phyloP scores from a whole-genome alignment of 2,888 invertebrate genomes.

The Anticlea derivata region DNA sequence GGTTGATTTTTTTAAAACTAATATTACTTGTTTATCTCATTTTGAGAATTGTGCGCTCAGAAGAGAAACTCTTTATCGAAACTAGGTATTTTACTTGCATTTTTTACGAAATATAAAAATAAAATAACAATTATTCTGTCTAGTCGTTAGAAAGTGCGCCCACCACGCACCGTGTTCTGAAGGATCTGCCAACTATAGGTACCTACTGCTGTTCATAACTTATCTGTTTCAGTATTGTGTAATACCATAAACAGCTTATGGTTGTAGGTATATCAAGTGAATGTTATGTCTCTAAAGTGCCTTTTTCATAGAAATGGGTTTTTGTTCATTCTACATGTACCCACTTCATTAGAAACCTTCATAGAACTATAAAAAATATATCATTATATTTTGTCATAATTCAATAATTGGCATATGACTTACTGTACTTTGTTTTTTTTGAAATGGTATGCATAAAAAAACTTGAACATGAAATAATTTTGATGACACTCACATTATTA shows the following conservation, averaged over 20 bases:
- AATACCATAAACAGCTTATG: conserved; percentile 24
- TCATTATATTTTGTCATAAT: background rate
- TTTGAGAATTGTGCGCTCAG: no score
- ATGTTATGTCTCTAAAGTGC: conserved; percentile 13
- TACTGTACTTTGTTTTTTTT: no score
- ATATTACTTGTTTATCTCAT: no score
- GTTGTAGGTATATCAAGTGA: conserved; percentile 5
- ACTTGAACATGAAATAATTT: background rate
- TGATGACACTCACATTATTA: background rate
- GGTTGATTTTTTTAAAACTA: no score
- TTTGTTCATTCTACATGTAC: conserved; percentile 1
- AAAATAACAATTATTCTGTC: conserved; percentile 13
- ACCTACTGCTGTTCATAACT: conserved; percentile 41
- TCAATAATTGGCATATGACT: no score
- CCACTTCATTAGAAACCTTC: background rate
- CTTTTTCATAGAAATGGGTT: conserved; percentile 13
- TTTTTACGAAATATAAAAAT: no score
- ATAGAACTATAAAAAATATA: no score
- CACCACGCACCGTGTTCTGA: conserved; percentile 43
- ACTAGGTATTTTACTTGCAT: no score
- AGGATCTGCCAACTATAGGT: conserved; percentile 52
- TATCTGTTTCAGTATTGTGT: conserved; percentile 54
- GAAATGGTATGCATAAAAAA: background rate
- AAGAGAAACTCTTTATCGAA: no score
- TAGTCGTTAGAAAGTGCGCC: conserved; percentile 45